Evolutionary conservation across 1,140 invertebrate genomes (phyloP).

Genomic region (Pectinophora gossypiella): DNA sequence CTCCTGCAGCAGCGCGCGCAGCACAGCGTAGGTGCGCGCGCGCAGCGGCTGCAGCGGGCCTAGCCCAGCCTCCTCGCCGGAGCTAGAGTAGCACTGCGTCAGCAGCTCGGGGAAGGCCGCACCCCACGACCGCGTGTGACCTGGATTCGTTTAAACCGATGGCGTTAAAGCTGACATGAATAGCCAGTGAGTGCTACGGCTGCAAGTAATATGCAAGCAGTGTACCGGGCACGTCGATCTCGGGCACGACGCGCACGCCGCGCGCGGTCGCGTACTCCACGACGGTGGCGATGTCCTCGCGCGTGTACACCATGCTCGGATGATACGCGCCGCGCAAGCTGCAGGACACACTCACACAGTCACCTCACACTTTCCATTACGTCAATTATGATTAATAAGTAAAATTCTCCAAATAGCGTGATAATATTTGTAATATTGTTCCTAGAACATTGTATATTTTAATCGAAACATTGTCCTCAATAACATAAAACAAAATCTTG

Average conservation of each 20-base stretch:
- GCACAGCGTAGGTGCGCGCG: constrained; percentile 77
- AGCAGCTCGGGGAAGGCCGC: constrained; percentile 80
- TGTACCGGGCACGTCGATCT: constrained; percentile 91
- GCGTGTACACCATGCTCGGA: constrained; percentile 76
- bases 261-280: constrained; percentile 84
- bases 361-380: too few species aligned
- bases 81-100: constrained; percentile 78
- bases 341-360: too few species aligned
- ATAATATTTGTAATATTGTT: too few species aligned
- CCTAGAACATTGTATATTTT: too few species aligned
- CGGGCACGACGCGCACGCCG: constrained; percentile 89
- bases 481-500: too few species aligned
- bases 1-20: constrained; percentile 81
- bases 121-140: constrained; percentile 89
- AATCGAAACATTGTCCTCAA: too few species aligned
- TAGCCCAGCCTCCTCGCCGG: constrained; percentile 72
- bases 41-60: constrained; percentile 85
- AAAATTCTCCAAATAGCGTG: too few species aligned
- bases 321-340: constrained; percentile 86
- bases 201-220: too few species aligned
- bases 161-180: too few species aligned
- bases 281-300: constrained; percentile 78
- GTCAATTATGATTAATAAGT: too few species aligned
- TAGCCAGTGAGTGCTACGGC: too few species aligned
- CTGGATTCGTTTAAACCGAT: too few species aligned